Conservation (phyloP, 2,888 invertebrate species). For the Aricia artaxerxes region DNA sequence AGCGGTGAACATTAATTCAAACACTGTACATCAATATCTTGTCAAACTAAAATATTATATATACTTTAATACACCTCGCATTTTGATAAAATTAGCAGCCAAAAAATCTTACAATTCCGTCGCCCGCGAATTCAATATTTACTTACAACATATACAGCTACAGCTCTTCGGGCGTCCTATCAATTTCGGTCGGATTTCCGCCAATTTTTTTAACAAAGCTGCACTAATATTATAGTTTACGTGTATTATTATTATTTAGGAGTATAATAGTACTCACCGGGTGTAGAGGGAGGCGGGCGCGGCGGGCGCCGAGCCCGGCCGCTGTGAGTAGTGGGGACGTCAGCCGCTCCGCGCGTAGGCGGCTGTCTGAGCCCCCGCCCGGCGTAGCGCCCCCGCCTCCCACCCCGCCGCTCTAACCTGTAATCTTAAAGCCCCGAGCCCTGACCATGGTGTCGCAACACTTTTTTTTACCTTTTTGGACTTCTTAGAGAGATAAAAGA, state of each 20-base stretch:
- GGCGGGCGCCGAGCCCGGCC: constrained; percentile 79
- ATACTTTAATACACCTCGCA: background rate
- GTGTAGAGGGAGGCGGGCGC: constrained; percentile 61
- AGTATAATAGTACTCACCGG: constrained; percentile 22
- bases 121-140: background rate
- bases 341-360: constrained; percentile 71
- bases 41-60: too few relatives aligned
- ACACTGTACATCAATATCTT: background rate
- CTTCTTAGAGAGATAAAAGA: too few relatives aligned
- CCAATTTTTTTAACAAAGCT: background rate
- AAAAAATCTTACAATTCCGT: background rate
- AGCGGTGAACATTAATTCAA: background rate
- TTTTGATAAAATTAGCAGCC: background rate
- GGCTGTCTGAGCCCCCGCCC: constrained; percentile 57
- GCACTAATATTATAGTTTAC: too few relatives aligned
- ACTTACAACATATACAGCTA: background rate
- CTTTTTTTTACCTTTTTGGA: background rate
- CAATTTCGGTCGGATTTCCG: background rate
- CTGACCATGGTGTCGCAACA: background rate
- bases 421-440: constrained; percentile 17
- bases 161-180: background rate
- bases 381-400: constrained; percentile 41
- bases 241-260: background rate
- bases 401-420: constrained; percentile 41
- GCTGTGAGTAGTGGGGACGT: constrained; percentile 66